Conservation (phyloP, 2,113 vertebrate species). For the Argyrosomus japonicus region DNA sequence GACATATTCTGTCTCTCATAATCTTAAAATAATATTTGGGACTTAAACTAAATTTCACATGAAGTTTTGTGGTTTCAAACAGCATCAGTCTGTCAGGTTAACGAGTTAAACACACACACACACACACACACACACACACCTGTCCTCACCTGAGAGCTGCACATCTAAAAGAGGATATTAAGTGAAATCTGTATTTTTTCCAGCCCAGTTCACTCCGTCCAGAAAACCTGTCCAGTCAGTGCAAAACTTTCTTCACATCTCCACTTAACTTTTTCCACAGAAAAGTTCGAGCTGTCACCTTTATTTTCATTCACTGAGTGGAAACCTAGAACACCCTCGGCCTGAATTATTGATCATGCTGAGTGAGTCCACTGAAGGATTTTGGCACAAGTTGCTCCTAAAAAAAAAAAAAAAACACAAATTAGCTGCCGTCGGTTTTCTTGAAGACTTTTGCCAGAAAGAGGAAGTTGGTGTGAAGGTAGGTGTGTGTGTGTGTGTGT, state of each 20-base stretch:
- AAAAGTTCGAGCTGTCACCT: conserved; percentile 51
- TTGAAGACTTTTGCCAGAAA: background rate
- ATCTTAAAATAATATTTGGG: background rate
- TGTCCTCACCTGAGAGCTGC: background rate
- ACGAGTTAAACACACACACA: background rate
- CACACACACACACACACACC: conserved; percentile 9
- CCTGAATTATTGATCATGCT: conserved; percentile 68
- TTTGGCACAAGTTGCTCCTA: background rate
- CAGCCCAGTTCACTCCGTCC: background rate
- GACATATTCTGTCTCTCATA: background rate
- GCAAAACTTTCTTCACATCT: conserved; percentile 14
- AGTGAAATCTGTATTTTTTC: conserved; percentile 30
- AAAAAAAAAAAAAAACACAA: conserved; percentile 24
- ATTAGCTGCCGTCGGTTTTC: conserved; percentile 19
- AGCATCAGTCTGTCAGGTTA: background rate
- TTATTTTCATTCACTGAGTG: conserved; percentile 49
- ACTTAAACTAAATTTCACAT: background rate
- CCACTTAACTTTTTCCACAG: conserved; percentile 6
- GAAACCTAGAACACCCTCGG: conserved; percentile 11
- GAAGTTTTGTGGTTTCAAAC: background rate
- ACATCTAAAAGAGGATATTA: conserved; percentile 12
- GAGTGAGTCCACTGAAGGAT: conserved; percentile 36
- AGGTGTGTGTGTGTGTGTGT: background rate
- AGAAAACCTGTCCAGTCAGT: conserved; percentile 18
- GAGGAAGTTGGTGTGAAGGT: background rate